Conservation (phyloP, 1,140 invertebrate genomes). For the Heliconius hermathena region DNA sequence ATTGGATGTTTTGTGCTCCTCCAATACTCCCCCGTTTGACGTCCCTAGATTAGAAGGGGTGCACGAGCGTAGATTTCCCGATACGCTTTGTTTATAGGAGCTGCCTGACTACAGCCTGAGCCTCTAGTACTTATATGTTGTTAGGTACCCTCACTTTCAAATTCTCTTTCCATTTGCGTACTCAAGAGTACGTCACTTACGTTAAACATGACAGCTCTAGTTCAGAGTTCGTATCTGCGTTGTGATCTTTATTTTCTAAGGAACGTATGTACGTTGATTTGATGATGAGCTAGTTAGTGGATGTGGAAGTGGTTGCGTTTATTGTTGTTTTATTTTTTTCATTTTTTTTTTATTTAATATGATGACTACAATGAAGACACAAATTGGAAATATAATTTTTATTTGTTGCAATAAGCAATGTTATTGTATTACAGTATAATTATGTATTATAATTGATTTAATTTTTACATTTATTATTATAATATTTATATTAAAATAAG, state of each 20-base stretch:
- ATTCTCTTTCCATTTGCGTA: conserved; percentile 53
- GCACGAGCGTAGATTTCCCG: conserved; percentile 55
- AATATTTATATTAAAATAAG: too few species aligned
- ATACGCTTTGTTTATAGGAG: conserved; percentile 54
- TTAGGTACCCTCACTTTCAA: conserved; percentile 44
- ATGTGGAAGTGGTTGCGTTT: not conserved
- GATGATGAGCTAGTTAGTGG: not conserved
- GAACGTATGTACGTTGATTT: conserved; percentile 12
- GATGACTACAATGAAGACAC: too few species aligned
- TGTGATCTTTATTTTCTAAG: conserved; percentile 37
- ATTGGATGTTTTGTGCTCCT: conserved; percentile 74
- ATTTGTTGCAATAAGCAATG: too few species aligned
- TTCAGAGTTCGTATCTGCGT: conserved; percentile 25
- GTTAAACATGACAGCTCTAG: conserved; percentile 40
- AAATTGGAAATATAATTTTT: too few species aligned
- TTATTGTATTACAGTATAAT: too few species aligned
- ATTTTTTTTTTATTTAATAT: too few species aligned
- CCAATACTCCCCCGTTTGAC: conserved; percentile 72
- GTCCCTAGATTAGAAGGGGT: conserved; percentile 66
- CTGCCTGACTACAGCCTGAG: conserved; percentile 36
- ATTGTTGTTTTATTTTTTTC: not conserved
- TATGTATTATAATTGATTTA: too few species aligned
- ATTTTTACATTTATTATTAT: too few species aligned
- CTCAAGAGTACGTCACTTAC: conserved; percentile 42
- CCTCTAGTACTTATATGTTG: conserved; percentile 22